Conservation (phyloP, 2,888 invertebrate genomes). For the Lacanobia oleracea region DNA sequence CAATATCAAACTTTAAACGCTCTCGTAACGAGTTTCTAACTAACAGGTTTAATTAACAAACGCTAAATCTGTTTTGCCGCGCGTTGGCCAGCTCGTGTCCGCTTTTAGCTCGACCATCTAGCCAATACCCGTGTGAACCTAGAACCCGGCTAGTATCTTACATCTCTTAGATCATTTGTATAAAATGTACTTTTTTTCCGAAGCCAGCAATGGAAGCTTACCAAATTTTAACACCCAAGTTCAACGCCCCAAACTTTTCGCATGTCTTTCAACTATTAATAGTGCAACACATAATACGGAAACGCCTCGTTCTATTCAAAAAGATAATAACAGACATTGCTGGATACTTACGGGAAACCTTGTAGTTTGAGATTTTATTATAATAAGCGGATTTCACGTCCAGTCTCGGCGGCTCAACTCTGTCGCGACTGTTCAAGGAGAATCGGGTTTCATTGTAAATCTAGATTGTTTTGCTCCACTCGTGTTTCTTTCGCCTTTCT, state of each 20-base stretch:
- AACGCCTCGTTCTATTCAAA: constrained; percentile 4
- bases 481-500: constrained; percentile 78
- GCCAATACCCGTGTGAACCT: constrained; percentile 36
- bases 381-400: constrained; percentile 84
- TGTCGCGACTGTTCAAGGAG: constrained; percentile 75
- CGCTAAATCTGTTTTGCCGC: constrained; percentile 57
- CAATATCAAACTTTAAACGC: constrained; percentile 56
- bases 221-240: constrained; percentile 19
- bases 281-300: constrained; percentile 24
- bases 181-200: neutral
- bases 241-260: constrained; percentile 26
- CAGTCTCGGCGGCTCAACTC: constrained; percentile 65
- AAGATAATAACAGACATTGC: constrained; percentile 33
- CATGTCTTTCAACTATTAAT: constrained; percentile 13
- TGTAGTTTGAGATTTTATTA: constrained; percentile 78
- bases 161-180: constrained; percentile 15
- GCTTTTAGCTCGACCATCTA: constrained; percentile 36
- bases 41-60: constrained; percentile 64
- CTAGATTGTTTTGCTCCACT: constrained; percentile 82
- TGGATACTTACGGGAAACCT: constrained; percentile 75
- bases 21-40: constrained; percentile 62
- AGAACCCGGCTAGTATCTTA: neutral
- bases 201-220: neutral
- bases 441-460: constrained; percentile 85
- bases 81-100: constrained; percentile 27